Conservation (phyloP, 2,888 invertebrate species). For the Cenopis cana region DNA sequence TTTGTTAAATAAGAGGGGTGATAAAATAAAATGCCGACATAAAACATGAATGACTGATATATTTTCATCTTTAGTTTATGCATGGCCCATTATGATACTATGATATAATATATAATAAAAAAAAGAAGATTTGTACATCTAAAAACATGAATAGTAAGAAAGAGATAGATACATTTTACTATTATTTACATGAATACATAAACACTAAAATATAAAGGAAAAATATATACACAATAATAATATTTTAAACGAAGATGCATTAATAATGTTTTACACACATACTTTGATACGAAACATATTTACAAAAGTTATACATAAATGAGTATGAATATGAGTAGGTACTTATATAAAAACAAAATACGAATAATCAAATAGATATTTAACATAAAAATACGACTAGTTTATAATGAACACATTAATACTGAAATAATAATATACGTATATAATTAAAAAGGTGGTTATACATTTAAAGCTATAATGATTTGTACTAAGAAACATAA, state of each 20-base stretch:
- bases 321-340: no score
- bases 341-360: constrained; percentile 51
- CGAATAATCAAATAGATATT: constrained; percentile 48
- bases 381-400: constrained; percentile 60
- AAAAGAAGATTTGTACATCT: constrained; percentile 57
- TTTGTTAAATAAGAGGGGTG: constrained; percentile 11
- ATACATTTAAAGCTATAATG: constrained; percentile 70
- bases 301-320: constrained; percentile 80
- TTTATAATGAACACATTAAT: constrained; percentile 61
- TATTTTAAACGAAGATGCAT: constrained; percentile 67
- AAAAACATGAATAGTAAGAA: constrained; percentile 56
- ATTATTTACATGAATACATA: constrained; percentile 46
- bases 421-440: constrained; percentile 53
- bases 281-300: constrained; percentile 75
- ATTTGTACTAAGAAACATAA: constrained; percentile 68
- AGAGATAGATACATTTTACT: constrained; percentile 42
- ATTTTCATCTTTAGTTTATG: constrained; percentile 61
- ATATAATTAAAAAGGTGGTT: constrained; percentile 49
- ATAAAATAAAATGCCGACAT: constrained; percentile 43
- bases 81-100: constrained; percentile 66
- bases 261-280: constrained; percentile 76
- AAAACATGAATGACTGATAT: constrained; percentile 54
- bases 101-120: constrained; percentile 45
- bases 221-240: constrained; percentile 32
- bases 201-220: constrained; percentile 40